phyloP scores from a whole-genome alignment of 2,113 vertebrate genomes.

The Salminus brasiliensis region DNA sequence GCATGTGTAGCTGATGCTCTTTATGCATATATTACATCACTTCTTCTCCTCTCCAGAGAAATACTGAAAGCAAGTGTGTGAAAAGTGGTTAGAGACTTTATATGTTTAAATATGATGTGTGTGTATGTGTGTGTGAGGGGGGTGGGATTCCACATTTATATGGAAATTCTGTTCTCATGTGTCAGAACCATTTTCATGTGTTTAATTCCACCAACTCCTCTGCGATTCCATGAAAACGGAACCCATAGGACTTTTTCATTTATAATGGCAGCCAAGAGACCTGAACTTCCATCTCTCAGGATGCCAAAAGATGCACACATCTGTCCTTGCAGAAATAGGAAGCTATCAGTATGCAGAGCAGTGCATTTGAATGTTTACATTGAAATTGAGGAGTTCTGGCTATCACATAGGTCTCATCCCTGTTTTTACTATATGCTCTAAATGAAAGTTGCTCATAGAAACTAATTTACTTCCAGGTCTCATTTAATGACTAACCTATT shows the following conservation, averaged over 20 bases:
- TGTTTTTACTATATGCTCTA: background rate
- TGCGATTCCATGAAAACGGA: background rate
- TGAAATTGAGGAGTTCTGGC: background rate
- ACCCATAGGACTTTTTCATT: background rate
- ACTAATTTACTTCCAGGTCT: background rate
- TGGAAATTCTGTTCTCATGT: background rate
- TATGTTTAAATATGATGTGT: too few relatives aligned
- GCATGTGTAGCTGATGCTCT: background rate
- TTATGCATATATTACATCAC: background rate
- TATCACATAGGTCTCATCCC: background rate
- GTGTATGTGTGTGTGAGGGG: background rate
- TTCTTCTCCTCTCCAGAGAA: background rate
- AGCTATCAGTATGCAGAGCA: background rate
- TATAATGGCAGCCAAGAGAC: background rate
- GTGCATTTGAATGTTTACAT: background rate
- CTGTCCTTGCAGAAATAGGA: background rate
- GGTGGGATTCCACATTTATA: constrained; percentile 1
- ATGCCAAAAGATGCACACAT: background rate
- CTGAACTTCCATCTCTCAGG: background rate
- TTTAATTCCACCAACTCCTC: background rate
- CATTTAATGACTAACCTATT: background rate
- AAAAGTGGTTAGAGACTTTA: background rate
- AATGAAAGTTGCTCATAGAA: background rate
- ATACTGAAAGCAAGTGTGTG: too few relatives aligned
- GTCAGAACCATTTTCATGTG: background rate